These are phyloP conservation scores for Scortum barcoo DNA, from an alignment of 2,113 vertebrate genomes.

Conservation along the genomic window DNA sequence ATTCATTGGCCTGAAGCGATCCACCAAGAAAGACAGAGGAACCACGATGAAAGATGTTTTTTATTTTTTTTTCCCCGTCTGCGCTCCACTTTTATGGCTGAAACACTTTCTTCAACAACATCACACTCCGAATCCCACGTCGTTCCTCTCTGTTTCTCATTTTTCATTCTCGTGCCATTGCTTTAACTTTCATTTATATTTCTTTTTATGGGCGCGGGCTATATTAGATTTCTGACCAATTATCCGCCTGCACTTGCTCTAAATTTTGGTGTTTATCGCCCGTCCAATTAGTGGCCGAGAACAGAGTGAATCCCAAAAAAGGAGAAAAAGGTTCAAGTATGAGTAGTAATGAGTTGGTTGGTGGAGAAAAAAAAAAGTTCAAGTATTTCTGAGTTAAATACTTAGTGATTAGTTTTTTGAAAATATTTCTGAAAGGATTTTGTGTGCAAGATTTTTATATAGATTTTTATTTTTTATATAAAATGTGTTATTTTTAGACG, in stretches of 20 bases:
- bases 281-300: constrained; percentile 53
- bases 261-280: constrained; percentile 39
- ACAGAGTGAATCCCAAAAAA: constrained; percentile 29
- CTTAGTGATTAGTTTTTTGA: neutral
- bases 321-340: constrained; percentile 12
- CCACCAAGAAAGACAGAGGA: constrained; percentile 40
- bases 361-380: neutral
- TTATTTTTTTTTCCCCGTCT: constrained; percentile 11
- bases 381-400: constrained; percentile 18
- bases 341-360: constrained; percentile 32
- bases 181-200: constrained; percentile 34
- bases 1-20: constrained; percentile 45
- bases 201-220: constrained; percentile 37
- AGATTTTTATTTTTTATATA: neutral
- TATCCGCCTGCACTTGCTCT: constrained; percentile 34
- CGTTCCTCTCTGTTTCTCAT: constrained; percentile 28
- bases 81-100: constrained; percentile 26
- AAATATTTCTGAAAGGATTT: constrained; percentile 1
- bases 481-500: neutral
- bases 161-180: constrained; percentile 31
- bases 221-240: constrained; percentile 56
- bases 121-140: neutral
- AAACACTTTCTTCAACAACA: constrained; percentile 41
- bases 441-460: neutral
- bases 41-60: constrained; percentile 34